Base-by-base conservation (phyloP, 2,113 vertebrate genomes). In the Leptodactylus fuscus region DNA sequence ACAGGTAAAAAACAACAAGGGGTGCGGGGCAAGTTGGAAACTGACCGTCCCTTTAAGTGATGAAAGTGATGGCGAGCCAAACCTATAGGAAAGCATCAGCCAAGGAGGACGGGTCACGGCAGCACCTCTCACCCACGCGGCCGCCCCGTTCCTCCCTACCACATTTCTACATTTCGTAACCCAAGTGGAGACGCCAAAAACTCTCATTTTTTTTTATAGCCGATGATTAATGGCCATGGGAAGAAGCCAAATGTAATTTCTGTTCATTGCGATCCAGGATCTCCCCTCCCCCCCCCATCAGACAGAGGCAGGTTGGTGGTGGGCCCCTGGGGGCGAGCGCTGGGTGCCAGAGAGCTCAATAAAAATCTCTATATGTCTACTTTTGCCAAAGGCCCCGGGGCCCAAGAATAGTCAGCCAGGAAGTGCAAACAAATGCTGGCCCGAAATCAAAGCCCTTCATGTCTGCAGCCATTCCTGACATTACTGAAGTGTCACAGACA, bases 311-410 rank as follows among this genome's bases (percentile, higher is more conserved):
- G 82, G 87, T 82, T 85, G 76, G 76, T 55, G 69, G 70, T 71
- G 41, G 46, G 18, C 84, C 87, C 85, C 22, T 11, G 32, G 65
- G 77, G 67, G 74, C 29, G 12, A 73, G 88, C 81, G 89, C 82
- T 82, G 90, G 76, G 85, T 83, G 89, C 88, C 89, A 89, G 85
- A 87, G 88, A 87, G 89, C 87, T 62, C 0, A 88, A 87, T 89
- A 89, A 89, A n/a, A 88, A 89, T 80, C 84, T 8, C 84, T 87
- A 36, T 87, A 88, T 91, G 90, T 90, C 92, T 90, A 88, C 86
- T 89, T 90, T 86, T 75, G 91, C 90, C 90, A 86, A 89, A 90
- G 89, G 90, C 88, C 87, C 85, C 82, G 88, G 53, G 77, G 76
- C 84, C 65, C 87, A 53, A 79, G 85, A 87, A 73, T 44, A 82